These are phyloP conservation scores for Catharus bicknelli DNA, from an alignment of 2,113 vertebrate genomes.

Conservation along the genomic window DNA sequence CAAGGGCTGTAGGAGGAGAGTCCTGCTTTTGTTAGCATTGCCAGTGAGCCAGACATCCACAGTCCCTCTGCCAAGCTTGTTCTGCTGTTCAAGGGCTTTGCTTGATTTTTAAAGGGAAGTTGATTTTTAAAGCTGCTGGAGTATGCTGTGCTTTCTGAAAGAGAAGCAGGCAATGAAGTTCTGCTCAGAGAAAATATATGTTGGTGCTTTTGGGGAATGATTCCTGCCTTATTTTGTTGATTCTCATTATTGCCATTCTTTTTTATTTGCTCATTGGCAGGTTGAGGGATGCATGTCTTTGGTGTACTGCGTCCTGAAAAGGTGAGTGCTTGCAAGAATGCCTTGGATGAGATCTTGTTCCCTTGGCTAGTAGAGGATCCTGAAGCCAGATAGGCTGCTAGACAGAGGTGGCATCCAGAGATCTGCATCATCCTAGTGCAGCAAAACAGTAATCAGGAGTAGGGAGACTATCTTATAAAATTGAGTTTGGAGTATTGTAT, in stretches of 20 bases:
- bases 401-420: background rate
- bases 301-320: background rate
- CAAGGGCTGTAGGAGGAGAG: background rate
- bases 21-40: background rate
- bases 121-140: background rate
- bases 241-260: background rate
- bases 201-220: background rate
- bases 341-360: fast-evolving
- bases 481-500: background rate
- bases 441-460: background rate
- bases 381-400: background rate
- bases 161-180: background rate
- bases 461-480: background rate
- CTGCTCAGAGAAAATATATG: background rate
- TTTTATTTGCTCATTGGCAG: background rate
- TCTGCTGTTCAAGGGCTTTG: background rate
- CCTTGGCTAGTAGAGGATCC: background rate
- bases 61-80: background rate
- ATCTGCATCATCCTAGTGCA: background rate
- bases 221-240: background rate
- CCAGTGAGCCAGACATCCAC: background rate
- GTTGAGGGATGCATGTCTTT: background rate
- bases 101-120: background rate
- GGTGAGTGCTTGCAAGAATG: background rate
- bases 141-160: background rate